Conservation (phyloP, 2,888 invertebrate genomes). For the Tridacna crocea region DNA sequence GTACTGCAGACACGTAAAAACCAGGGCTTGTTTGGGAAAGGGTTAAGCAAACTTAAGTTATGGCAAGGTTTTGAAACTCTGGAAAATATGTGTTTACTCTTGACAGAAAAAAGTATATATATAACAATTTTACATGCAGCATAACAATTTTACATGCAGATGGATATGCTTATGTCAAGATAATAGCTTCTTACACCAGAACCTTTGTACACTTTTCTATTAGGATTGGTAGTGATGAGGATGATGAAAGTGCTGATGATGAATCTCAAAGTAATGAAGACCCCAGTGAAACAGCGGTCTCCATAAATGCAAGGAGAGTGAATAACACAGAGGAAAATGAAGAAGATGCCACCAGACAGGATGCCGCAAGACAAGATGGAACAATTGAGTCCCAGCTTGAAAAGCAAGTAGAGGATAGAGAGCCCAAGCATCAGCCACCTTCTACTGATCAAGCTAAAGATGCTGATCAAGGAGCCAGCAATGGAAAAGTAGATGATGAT, state of each 20-base stretch:
- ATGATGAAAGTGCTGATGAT: constrained; percentile 81
- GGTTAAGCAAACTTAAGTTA: too few species aligned
- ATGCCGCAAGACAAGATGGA: constrained; percentile 61
- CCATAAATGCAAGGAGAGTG: constrained; percentile 72
- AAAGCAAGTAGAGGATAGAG: constrained; percentile 28
- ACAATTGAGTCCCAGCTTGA: constrained; percentile 41
- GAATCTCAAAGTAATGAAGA: constrained; percentile 80
- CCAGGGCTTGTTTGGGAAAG: too few species aligned
- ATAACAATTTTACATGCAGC: too few species aligned
- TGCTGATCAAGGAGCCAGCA: constrained; percentile 69
- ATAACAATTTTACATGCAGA: too few species aligned
- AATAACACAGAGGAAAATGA: constrained; percentile 39
- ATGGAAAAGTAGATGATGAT: constrained; percentile 31
- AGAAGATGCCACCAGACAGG: constrained; percentile 47
- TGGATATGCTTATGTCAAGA: too few species aligned
- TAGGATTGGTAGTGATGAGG: constrained; percentile 84
- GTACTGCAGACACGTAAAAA: too few species aligned
- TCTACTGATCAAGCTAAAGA: constrained; percentile 54
- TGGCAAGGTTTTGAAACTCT: too few species aligned
- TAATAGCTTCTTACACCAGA: too few species aligned
- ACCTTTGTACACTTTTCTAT: too few species aligned
- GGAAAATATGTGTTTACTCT: too few species aligned
- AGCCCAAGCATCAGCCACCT: constrained; percentile 26
- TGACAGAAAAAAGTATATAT: too few species aligned
- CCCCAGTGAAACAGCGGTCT: constrained; percentile 80